Evolutionary conservation across 2,888 invertebrate species (phyloP), one percentile per base, ranked within the genome.

Genomic region (Oxytorus armatus): DNA sequence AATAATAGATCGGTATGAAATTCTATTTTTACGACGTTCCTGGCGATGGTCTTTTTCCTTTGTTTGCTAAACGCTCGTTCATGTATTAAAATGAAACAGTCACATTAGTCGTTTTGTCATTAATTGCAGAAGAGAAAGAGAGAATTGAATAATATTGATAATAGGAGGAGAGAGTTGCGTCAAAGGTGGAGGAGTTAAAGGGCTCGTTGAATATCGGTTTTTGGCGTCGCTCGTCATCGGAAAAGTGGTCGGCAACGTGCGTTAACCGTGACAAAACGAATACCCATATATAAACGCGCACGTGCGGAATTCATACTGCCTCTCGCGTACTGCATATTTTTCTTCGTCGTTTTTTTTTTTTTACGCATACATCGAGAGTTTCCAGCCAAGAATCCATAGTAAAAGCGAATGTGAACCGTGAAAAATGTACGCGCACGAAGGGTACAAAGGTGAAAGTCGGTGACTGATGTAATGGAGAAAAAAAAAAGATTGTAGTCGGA

Each of bases 121-220:
- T 63, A 44, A 63, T 25, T 63, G 44, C 42, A 16, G 61, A n/a
- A n/a, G 18, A 65, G 47, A 14, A 29, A 65, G 42, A 16, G 47
- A 65, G 42, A 16, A 29, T 47, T 29, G 5, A n/a, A 29, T 0
- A 5, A n/a, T 16, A 47, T 47, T 65, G 10, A 47, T 44, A 47
- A 65, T 65, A 16, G 47, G 18, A 33, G 33, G 55, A 68, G 61
- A 44, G 25, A 25, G 39, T 7, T 33, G 11, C 44, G 33, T 42
- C 25, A 51, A 23, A 25, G 16, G 16, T 16, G 29, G 29, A 47
- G 63, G n/a, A n/a, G n/a, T n/a, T n/a, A n/a, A 59, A 68, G 47
- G 57, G 72, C 61, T 78, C 73, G 61, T 79, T 69, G 29, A 59
- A 70, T 69, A 69, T 79, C 72, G 47, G 70, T 47, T 70, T 79